phyloP scores from a whole-genome alignment of 2,888 invertebrate species.

The Bugulina stolonifera region DNA sequence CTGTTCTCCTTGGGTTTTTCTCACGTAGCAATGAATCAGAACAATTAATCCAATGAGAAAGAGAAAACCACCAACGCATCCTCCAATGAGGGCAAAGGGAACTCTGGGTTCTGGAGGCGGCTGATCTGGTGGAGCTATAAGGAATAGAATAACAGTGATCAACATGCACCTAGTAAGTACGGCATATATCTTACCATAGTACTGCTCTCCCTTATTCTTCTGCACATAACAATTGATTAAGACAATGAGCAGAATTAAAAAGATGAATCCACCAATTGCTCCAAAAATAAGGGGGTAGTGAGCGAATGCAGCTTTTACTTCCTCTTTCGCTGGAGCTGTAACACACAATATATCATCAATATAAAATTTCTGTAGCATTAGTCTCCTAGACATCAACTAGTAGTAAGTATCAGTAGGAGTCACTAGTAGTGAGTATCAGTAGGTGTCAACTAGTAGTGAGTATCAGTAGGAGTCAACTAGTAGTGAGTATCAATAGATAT shows the following conservation, averaged over 20 bases:
- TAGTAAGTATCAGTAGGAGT: too few relatives aligned
- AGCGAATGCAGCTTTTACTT: not conserved
- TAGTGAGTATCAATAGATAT: too few relatives aligned
- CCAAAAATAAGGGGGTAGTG: conserved; percentile 30
- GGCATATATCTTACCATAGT: conserved; percentile 35
- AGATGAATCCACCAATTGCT: conserved; percentile 35
- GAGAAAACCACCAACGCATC: conserved; percentile 35
- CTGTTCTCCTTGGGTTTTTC: conserved; percentile 37
- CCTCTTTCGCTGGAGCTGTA: not conserved
- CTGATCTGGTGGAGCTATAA: not conserved
- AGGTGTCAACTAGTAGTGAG: too few relatives aligned
- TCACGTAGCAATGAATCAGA: conserved; percentile 37
- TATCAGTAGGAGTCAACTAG: too few relatives aligned
- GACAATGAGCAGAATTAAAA: conserved; percentile 37
- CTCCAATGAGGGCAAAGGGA: conserved; percentile 29
- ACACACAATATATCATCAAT: too few relatives aligned
- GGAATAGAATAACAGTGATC: too few relatives aligned
- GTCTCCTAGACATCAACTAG: too few relatives aligned
- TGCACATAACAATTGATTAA: conserved; percentile 37
- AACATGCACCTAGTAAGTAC: too few relatives aligned
- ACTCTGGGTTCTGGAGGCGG: not conserved
- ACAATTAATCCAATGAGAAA: conserved; percentile 37
- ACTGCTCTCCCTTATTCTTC: conserved; percentile 37
- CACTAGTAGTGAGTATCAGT: too few relatives aligned
- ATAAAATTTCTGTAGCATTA: too few relatives aligned